Base-by-base conservation (phyloP, 2,113 vertebrate species). In the Oryzias melastigma region DNA sequence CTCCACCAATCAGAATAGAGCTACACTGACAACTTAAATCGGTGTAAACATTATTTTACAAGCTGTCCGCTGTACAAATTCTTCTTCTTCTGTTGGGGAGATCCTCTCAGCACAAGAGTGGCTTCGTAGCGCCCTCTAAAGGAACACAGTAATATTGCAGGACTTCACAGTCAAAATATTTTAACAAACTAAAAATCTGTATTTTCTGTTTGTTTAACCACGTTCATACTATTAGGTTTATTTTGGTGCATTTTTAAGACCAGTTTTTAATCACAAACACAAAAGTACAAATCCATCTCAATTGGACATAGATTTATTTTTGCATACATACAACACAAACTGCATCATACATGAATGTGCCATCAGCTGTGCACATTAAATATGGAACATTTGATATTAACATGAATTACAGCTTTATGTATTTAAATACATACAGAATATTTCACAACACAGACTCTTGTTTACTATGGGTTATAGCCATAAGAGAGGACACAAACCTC, bases 291-390 rank as follows among this genome's bases (percentile, higher is more conserved):
- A 35, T 13, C 10, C 10, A 8, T 35, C 35, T 72, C 70, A 63
- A 81, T 52, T 86, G 62, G 87, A 87, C 72, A 57, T 81, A 89
- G 86, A 88, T 93, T 93, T 92, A 92, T 92, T 71, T 89, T 90
- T 91, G 90, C 91, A 91, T 90, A 91, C 90, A 88, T 85, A 92
- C 88, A 89, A 93, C 92, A 92, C 83, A 88, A 89, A 91, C 83
- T 80, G 89, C 78, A 87, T 89, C 83, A 83, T 85, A 91, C 88
- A 90, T 79, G 81, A 86, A 86, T 91, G 85, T 90, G 88, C 89
- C 88, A 58, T 82, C 78, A 73, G 81, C 55, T 83, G 73, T 83
- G 86, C 89, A 90, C 87, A 73, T 83, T 65, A 86, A 89, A 85
- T 88, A 89, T 87, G 88, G 82, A 88, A 84, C 77, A 63, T 78